phyloP scores from a whole-genome alignment of 2,113 vertebrate species.

The Ramphastos sulfuratus region DNA sequence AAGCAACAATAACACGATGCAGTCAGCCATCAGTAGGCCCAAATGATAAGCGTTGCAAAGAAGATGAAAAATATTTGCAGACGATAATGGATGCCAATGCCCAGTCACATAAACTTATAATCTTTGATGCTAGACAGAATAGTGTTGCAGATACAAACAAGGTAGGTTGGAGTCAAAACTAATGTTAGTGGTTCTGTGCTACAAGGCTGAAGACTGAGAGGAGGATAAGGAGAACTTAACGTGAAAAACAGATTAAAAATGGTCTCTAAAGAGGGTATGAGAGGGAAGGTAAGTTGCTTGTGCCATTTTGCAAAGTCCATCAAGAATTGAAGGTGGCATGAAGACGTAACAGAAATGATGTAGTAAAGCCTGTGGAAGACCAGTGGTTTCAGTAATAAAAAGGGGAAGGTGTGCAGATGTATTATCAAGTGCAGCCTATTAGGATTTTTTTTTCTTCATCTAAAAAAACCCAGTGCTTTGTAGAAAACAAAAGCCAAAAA shows the following conservation, averaged over 20 bases:
- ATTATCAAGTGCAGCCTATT: neutral
- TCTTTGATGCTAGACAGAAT: conserved; percentile 93
- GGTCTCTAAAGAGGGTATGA: neutral
- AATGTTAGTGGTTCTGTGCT: neutral
- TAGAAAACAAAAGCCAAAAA: neutral
- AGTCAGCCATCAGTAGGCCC: conserved; percentile 93
- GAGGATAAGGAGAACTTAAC: neutral
- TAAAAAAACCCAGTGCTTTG: neutral
- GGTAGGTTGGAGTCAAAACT: conserved; percentile 67
- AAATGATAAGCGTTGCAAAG: conserved; percentile 91
- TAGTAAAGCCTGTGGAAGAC: neutral
- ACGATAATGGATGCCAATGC: conserved; percentile 97
- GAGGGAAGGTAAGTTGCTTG: neutral
- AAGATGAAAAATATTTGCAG: conserved; percentile 94
- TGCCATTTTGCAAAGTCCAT: neutral
- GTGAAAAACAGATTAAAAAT: neutral
- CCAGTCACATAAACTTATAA: conserved; percentile 93
- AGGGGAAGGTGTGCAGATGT: neutral
- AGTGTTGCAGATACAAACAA: conserved; percentile 92
- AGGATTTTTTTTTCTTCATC: neutral
- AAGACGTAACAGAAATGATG: neutral
- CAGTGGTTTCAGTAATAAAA: neutral
- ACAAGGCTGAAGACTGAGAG: neutral
- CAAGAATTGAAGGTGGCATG: neutral
- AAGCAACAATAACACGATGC: conserved; percentile 92